These are phyloP conservation scores for Gerris lacustris DNA, from an alignment of 2,888 invertebrate genomes.

Conservation along the genomic window DNA sequence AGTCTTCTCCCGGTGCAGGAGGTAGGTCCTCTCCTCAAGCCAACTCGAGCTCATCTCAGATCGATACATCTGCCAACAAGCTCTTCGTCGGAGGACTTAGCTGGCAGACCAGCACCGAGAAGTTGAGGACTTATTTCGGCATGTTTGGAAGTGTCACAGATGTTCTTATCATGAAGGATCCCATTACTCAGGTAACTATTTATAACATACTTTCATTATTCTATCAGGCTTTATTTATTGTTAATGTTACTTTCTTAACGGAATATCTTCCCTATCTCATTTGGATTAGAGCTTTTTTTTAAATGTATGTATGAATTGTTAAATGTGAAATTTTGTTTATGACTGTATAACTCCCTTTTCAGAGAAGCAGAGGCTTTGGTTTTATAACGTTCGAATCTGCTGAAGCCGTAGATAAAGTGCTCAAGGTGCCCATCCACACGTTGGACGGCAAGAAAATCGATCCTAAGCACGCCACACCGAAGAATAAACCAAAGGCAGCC, in stretches of 20 bases:
- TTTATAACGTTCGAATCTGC: conserved; percentile 90
- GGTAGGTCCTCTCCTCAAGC: conserved; percentile 41
- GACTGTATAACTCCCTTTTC: conserved; percentile 37
- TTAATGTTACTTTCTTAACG: no score
- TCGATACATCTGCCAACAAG: conserved; percentile 68
- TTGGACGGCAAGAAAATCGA: conserved; percentile 88
- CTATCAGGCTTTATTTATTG: background rate
- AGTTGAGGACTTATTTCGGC: conserved; percentile 80
- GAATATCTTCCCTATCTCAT: no score
- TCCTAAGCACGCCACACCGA: conserved; percentile 85
- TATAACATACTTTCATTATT: conserved; percentile 3
- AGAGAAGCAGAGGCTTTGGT: conserved; percentile 89
- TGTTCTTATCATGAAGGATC: conserved; percentile 88
- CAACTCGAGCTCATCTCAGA: conserved; percentile 36
- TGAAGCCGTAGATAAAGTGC: conserved; percentile 77
- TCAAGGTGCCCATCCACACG: conserved; percentile 80
- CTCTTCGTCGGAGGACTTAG: conserved; percentile 83
- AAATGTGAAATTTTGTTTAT: no score
- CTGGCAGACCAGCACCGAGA: conserved; percentile 87
- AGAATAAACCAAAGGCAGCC: conserved; percentile 71
- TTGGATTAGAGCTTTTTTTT: no score
- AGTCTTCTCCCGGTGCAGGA: conserved; percentile 64
- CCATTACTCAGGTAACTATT: conserved; percentile 69
- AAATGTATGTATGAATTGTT: no score
- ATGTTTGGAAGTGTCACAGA: conserved; percentile 86